These are phyloP conservation scores for Lycaon pictus DNA, from an alignment of 2,113 vertebrate genomes.

Conservation along the genomic window DNA sequence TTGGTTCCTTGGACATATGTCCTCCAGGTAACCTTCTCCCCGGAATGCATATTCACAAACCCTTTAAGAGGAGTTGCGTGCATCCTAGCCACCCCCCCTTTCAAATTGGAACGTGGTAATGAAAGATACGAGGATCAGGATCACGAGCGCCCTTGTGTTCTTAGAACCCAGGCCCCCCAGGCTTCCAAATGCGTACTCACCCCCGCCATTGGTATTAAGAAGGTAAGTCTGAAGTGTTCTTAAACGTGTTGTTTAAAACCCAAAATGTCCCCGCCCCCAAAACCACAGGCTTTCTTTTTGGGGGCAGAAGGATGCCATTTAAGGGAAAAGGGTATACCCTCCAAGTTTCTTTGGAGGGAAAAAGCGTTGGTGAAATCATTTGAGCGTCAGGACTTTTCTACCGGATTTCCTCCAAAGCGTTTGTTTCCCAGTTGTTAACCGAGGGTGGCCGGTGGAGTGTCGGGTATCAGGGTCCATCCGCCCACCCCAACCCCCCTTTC, in stretches of 20 bases:
- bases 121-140: background rate
- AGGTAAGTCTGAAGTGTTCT: conserved; percentile 70
- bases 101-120: background rate
- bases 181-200: conserved; percentile 72
- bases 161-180: background rate
- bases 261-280: conserved; percentile 78
- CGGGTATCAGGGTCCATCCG: conserved; percentile 48
- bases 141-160: background rate
- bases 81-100: background rate
- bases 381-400: conserved; percentile 48
- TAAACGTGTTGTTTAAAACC: conserved; percentile 74
- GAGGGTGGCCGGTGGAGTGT: conserved; percentile 24
- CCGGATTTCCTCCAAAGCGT: conserved; percentile 66
- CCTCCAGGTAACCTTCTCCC: background rate
- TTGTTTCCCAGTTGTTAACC: background rate
- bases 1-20: background rate
- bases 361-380: conserved; percentile 46
- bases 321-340: conserved; percentile 71
- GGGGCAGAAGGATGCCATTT: conserved; percentile 80
- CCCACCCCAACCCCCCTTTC: background rate
- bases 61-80: background rate
- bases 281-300: conserved; percentile 75
- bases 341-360: conserved; percentile 55
- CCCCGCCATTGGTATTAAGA: conserved; percentile 77
- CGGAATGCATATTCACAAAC: background rate